A percentile compares a stretch with the other conserved stretches of the same genome.
Evolutionary conservation across 2,888 invertebrate genomes (phyloP).

Genomic region (Cactoblastis cactorum): DNA sequence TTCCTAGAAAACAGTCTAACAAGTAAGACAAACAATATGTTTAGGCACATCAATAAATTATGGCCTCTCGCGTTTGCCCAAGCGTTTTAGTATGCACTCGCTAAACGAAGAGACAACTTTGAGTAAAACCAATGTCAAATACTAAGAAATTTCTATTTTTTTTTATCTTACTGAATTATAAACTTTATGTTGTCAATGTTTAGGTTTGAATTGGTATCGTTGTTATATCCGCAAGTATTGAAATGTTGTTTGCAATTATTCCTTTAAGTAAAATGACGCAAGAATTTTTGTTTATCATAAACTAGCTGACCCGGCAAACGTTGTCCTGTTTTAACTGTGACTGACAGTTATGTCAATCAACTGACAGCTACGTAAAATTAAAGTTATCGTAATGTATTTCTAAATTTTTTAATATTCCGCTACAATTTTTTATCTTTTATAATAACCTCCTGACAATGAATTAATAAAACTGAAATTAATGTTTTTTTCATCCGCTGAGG

Average conservation of each 20-base stretch:
- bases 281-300: background rate
- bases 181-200: background rate
- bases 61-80: slow-evolving; percentile 43
- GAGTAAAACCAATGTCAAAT: slow-evolving; percentile 54
- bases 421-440: too few species aligned
- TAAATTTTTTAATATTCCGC: too few species aligned
- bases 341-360: too few species aligned
- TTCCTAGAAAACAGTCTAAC: slow-evolving; percentile 12
- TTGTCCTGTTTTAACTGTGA: too few species aligned
- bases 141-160: background rate
- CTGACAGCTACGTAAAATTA: too few species aligned
- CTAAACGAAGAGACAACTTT: slow-evolving; percentile 57
- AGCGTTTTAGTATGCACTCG: slow-evolving; percentile 53
- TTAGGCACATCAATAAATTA: slow-evolving; percentile 62
- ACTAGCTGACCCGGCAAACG: too few species aligned
- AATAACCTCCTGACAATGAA: too few species aligned
- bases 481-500: too few species aligned
- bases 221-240: background rate
- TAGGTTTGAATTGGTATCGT: background rate
- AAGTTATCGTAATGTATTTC: too few species aligned
- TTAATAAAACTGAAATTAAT: too few species aligned
- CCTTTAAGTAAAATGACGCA: background rate
- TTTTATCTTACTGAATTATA: background rate
- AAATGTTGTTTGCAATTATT: background rate
- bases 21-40: slow-evolving; percentile 29